phyloP scores from a whole-genome alignment of 2,113 vertebrate species.

The Mormoops blainvillei region DNA sequence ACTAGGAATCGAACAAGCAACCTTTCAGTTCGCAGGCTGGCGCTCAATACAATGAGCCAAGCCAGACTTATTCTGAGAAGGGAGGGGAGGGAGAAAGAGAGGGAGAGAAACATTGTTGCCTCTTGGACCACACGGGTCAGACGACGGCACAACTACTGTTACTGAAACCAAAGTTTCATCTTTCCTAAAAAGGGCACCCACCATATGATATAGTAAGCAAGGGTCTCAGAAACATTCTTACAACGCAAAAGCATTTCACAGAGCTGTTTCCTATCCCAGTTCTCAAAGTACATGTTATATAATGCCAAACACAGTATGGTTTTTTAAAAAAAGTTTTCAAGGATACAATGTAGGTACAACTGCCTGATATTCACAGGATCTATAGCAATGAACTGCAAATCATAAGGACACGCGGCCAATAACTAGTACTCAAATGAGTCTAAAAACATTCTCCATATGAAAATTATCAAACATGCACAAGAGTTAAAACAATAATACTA shows the following conservation, averaged over 20 bases:
- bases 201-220: not conserved
- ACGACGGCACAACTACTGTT: not conserved
- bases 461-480: conserved; percentile 14
- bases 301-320: not conserved
- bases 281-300: not conserved
- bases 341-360: not conserved
- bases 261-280: not conserved
- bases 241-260: not conserved
- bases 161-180: conserved; percentile 16
- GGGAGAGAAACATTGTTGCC: no score
- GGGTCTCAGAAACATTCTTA: not conserved
- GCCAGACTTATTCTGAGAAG: no score
- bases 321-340: not conserved
- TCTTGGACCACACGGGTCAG: no score
- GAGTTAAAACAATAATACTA: not conserved
- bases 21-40: no score
- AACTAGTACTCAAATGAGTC: not conserved
- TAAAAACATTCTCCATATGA: not conserved
- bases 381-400: not conserved
- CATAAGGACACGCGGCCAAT: not conserved
- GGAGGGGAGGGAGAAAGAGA: no score
- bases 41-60: no score
- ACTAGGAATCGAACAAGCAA: no score
- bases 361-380: not conserved
- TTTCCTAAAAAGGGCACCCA: not conserved